phyloP scores from a whole-genome alignment of 2,888 invertebrate genomes.

The Drosophila histrio region DNA sequence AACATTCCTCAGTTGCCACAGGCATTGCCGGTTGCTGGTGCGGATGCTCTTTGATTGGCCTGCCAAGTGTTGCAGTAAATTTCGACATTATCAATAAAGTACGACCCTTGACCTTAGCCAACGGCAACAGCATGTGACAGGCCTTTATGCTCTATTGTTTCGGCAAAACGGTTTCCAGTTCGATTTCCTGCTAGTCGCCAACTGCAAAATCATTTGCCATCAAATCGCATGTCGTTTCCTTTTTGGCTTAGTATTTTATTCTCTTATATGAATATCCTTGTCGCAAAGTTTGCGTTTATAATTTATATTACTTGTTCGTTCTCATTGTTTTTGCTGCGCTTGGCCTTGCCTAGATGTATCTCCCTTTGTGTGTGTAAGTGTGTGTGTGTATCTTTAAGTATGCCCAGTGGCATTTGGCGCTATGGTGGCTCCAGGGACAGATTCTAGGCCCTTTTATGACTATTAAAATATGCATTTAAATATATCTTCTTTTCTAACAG shows the following conservation, averaged over 20 bases:
- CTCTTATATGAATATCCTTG: conserved; percentile 53
- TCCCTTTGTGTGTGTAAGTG: background rate
- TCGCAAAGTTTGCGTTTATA: conserved; percentile 79
- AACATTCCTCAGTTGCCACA: conserved; percentile 10
- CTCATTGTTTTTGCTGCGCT: conserved; percentile 68
- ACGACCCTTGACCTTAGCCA: conserved; percentile 77
- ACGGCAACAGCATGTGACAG: conserved; percentile 57
- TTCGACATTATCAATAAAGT: conserved; percentile 60
- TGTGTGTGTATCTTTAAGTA: conserved; percentile 60
- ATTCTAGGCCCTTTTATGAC: conserved; percentile 65
- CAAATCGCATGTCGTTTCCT: conserved; percentile 66
- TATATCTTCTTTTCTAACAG: conserved; percentile 32
- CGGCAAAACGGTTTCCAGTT: conserved; percentile 26
- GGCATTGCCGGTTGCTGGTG: conserved; percentile 16
- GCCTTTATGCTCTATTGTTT: conserved; percentile 32
- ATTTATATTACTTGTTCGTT: conserved; percentile 67
- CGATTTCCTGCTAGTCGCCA: conserved; percentile 42
- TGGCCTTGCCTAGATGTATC: conserved; percentile 59
- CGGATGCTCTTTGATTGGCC: conserved; percentile 31
- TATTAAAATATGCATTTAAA: conserved; percentile 79
- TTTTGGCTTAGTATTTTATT: conserved; percentile 16
- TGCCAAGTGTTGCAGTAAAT: conserved; percentile 77
- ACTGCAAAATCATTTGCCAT: conserved; percentile 72
- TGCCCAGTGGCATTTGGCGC: conserved; percentile 69
- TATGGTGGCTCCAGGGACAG: conserved; percentile 47